Evolutionary conservation across 2,888 invertebrate species (phyloP).

Genomic region (Mimachlamys varia): DNA sequence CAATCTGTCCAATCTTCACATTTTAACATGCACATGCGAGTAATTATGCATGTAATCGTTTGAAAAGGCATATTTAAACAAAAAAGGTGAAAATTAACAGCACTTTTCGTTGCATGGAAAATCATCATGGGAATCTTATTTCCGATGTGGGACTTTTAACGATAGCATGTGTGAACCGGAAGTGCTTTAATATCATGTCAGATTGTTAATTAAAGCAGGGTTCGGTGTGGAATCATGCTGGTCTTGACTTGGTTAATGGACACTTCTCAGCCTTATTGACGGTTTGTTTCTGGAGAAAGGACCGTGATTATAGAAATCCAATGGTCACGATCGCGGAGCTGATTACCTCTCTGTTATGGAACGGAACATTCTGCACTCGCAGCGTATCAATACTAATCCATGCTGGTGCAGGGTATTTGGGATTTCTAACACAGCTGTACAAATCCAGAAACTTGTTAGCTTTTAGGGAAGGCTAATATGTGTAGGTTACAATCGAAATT

Average conservation of each 20-base stretch:
- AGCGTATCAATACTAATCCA: neutral
- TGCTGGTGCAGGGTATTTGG: neutral
- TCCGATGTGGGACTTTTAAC: neutral
- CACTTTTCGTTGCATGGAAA: neutral
- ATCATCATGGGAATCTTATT: neutral
- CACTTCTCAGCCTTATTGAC: neutral
- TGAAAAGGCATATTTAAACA: conserved; percentile 8
- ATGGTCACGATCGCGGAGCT: neutral
- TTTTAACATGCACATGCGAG: neutral
- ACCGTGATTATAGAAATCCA: neutral
- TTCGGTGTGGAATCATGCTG: neutral
- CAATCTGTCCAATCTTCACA: neutral
- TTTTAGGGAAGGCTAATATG: neutral
- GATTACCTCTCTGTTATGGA: neutral
- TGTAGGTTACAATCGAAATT: no score
- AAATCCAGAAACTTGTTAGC: conserved; percentile 2
- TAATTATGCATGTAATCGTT: conserved; percentile 24
- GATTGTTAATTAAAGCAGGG: neutral
- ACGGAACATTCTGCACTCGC: neutral
- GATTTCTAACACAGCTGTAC: neutral
- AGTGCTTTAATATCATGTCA: conserved; percentile 10
- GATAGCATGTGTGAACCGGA: conserved; percentile 4
- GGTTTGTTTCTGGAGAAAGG: neutral
- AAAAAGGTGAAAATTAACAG: conserved; percentile 8
- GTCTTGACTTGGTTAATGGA: neutral